phyloP scores from a whole-genome alignment of 2,797 vertebrate genomes.

The Staurois parvus region DNA sequence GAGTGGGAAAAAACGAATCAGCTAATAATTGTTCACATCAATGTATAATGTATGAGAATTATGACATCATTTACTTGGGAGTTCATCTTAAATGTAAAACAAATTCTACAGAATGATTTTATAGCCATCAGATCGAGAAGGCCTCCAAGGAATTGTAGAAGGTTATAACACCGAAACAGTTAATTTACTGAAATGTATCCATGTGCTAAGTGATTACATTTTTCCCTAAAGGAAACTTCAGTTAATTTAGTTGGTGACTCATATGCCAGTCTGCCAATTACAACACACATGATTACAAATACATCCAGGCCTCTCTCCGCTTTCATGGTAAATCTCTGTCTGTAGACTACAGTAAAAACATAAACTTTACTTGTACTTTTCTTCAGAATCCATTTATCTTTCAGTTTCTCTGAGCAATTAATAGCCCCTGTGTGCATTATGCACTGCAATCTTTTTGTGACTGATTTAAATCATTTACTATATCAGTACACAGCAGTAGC shows the following conservation, averaged over 20 bases:
- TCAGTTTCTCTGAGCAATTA: neutral
- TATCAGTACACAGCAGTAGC: neutral
- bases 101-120: conserved; percentile 15
- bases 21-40: too few relatives aligned
- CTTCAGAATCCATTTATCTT: conserved; percentile 37
- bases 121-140: conserved; percentile 34
- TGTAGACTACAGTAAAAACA: conserved; percentile 49
- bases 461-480: neutral
- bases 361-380: conserved; percentile 30
- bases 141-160: conserved; percentile 43
- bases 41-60: too few relatives aligned
- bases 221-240: conserved; percentile 82
- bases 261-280: conserved; percentile 78
- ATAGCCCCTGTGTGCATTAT: neutral
- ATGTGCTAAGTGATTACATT: conserved; percentile 78
- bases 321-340: conserved; percentile 46
- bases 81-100: too few relatives aligned
- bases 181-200: conserved; percentile 75
- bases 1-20: too few relatives aligned
- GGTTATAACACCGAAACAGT: conserved; percentile 68
- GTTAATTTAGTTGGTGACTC: conserved; percentile 81
- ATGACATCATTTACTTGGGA: neutral
- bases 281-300: conserved; percentile 76
- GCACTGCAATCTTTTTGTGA: too few relatives aligned
- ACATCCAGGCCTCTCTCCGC: conserved; percentile 63